phyloP scores from a whole-genome alignment of 2,888 invertebrate genomes.

The Drosophila rubida region DNA sequence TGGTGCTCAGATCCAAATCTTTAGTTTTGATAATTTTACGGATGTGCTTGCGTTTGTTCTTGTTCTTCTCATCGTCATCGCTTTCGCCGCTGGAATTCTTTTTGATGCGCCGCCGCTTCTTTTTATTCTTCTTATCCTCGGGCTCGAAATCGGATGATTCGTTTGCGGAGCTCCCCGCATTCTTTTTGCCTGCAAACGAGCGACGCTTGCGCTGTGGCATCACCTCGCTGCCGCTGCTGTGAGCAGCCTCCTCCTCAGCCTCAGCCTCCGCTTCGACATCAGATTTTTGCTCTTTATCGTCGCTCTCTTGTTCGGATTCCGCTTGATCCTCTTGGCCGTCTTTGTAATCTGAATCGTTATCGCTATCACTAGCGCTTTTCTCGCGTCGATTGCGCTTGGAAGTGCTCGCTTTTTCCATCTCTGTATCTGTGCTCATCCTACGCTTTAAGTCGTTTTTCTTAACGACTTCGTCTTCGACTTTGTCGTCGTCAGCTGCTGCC shows the following conservation, averaged over 20 bases:
- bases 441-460: constrained; percentile 28
- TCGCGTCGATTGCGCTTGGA: constrained; percentile 53
- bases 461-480: neutral
- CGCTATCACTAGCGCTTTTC: constrained; percentile 43
- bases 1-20: constrained; percentile 92
- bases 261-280: constrained; percentile 40
- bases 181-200: constrained; percentile 55
- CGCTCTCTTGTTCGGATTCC: constrained; percentile 29
- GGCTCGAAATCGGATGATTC: constrained; percentile 80
- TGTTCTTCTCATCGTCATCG: constrained; percentile 81
- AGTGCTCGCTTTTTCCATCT: constrained; percentile 55
- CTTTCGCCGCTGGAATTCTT: constrained; percentile 74
- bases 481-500: neutral
- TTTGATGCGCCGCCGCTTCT: constrained; percentile 75
- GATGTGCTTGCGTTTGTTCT: constrained; percentile 87
- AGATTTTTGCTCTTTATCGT: constrained; percentile 22
- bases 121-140: constrained; percentile 65
- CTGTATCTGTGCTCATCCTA: constrained; percentile 67
- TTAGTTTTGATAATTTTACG: constrained; percentile 87
- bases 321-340: constrained; percentile 10
- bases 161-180: constrained; percentile 53
- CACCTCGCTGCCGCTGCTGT: constrained; percentile 81
- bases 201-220: constrained; percentile 81
- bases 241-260: constrained; percentile 13
- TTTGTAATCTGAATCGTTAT: constrained; percentile 61